A percentile compares a stretch with the other conserved stretches of the same genome.
phyloP scores from a whole-genome alignment of 1,140 invertebrate genomes.

The Ylistrum balloti region DNA sequence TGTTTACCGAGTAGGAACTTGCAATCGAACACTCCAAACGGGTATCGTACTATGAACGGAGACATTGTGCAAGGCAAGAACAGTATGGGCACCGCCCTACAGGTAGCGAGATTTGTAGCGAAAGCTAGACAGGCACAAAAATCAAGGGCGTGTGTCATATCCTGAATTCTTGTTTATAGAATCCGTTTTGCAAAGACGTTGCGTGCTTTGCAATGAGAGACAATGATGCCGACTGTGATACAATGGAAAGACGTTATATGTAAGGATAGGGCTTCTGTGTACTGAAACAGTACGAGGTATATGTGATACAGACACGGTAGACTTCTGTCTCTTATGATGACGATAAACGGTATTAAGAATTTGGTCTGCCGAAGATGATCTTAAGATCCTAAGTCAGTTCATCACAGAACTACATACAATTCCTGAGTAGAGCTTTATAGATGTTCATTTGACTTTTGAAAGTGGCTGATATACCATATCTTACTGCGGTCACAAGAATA shows the following conservation, averaged over 20 bases:
- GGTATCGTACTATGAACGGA: slow-evolving; percentile 59
- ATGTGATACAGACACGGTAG: neutral
- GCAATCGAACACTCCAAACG: slow-evolving; percentile 57
- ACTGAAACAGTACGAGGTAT: neutral
- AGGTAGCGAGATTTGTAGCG: slow-evolving; percentile 79
- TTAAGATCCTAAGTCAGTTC: neutral
- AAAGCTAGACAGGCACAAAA: slow-evolving; percentile 77
- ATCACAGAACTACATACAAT: neutral
- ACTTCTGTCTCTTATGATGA: neutral
- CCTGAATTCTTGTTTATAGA: slow-evolving; percentile 56
- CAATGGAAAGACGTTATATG: neutral
- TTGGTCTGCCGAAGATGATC: too few species aligned
- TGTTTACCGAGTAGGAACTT: slow-evolving; percentile 73
- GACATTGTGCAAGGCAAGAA: slow-evolving; percentile 70
- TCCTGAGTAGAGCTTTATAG: neutral
- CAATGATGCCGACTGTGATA: neutral
- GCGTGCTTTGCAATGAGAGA: neutral
- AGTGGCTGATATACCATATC: neutral
- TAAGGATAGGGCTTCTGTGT: neutral
- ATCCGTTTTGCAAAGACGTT: neutral
- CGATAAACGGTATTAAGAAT: too few species aligned
- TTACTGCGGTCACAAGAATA: neutral
- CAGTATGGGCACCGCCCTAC: slow-evolving; percentile 75
- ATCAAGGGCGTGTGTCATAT: slow-evolving; percentile 78
- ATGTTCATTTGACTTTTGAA: neutral